Conservation (phyloP, 1,140 invertebrate genomes). For the Triops longicaudatus region DNA sequence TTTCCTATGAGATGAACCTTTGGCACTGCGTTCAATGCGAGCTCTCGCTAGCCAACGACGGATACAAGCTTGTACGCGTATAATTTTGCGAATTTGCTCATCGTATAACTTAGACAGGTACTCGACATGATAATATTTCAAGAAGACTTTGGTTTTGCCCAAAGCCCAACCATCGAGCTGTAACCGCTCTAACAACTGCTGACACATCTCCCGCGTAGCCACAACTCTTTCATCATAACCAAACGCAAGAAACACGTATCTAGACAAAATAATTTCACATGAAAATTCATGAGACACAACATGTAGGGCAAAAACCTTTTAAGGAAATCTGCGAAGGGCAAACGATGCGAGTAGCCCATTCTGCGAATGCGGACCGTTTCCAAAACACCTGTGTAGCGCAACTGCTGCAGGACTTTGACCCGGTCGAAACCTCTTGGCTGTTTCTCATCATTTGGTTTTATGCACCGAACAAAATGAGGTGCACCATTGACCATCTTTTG, state of each 20-base stretch:
- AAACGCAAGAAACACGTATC: slow-evolving; percentile 71
- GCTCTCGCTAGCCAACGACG: slow-evolving; percentile 60
- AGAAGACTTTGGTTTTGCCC: slow-evolving; percentile 73
- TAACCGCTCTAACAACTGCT: slow-evolving; percentile 56
- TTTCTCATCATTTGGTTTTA: slow-evolving; percentile 69
- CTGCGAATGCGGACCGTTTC: slow-evolving; percentile 73
- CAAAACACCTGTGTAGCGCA: slow-evolving; percentile 69
- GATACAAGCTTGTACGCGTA: slow-evolving; percentile 59
- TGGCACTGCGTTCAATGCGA: slow-evolving; percentile 33
- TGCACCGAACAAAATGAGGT: slow-evolving; percentile 74
- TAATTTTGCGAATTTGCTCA: slow-evolving; percentile 58
- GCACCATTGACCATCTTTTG: slow-evolving; percentile 49
- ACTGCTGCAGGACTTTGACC: slow-evolving; percentile 61
- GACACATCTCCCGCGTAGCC: slow-evolving; percentile 60
- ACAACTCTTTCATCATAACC: slow-evolving; percentile 60
- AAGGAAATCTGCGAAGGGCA: slow-evolving; percentile 68
- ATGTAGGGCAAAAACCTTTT: slow-evolving; percentile 49
- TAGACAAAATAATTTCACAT: slow-evolving; percentile 36
- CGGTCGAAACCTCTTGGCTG: slow-evolving; percentile 58
- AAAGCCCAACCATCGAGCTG: slow-evolving; percentile 74
- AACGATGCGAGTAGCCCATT: slow-evolving; percentile 69
- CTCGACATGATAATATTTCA: slow-evolving; percentile 80
- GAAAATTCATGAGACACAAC: slow-evolving; percentile 1
- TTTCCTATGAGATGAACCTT: background rate
- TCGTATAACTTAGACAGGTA: slow-evolving; percentile 68